phyloP scores from a whole-genome alignment of 1,140 invertebrate genomes.

The Propsilocerus akamusi region DNA sequence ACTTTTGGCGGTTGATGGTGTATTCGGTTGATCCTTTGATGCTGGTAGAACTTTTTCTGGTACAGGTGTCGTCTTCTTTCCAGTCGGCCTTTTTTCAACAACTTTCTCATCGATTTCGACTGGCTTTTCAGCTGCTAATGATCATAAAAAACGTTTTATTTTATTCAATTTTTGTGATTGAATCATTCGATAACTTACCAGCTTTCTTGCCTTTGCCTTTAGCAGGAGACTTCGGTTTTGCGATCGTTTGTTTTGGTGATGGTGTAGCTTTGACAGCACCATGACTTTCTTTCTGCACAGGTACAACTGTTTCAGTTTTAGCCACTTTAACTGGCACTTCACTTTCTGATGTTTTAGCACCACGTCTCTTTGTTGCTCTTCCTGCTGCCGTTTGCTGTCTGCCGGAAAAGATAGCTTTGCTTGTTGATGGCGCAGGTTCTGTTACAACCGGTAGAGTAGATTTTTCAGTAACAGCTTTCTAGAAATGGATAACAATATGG shows the following conservation, averaged over 20 bases:
- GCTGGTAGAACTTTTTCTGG: constrained; percentile 6
- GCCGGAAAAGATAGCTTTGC: neutral
- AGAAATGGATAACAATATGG: neutral
- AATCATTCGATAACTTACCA: constrained; percentile 1
- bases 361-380: constrained; percentile 13
- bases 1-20: neutral
- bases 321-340: neutral
- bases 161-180: constrained; percentile 7
- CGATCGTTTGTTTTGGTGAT: constrained; percentile 6
- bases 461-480: neutral
- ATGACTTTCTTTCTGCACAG: constrained; percentile 5
- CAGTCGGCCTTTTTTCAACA: neutral
- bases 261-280: constrained; percentile 4
- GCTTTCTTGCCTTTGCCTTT: constrained; percentile 8
- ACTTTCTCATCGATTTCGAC: neutral
- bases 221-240: constrained; percentile 7
- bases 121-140: neutral
- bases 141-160: constrained; percentile 8
- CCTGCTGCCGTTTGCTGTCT: constrained; percentile 13
- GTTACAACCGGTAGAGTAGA: neutral
- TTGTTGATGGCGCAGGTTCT: neutral
- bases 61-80: neutral
- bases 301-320: constrained; percentile 5
- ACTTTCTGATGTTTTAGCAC: neutral
- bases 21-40: neutral